Percentiles rank a stretch among this genome's conserved stretches.
Evolutionary conservation across 1,140 invertebrate species (phyloP).

Genomic region (Camponotus floridanus): DNA sequence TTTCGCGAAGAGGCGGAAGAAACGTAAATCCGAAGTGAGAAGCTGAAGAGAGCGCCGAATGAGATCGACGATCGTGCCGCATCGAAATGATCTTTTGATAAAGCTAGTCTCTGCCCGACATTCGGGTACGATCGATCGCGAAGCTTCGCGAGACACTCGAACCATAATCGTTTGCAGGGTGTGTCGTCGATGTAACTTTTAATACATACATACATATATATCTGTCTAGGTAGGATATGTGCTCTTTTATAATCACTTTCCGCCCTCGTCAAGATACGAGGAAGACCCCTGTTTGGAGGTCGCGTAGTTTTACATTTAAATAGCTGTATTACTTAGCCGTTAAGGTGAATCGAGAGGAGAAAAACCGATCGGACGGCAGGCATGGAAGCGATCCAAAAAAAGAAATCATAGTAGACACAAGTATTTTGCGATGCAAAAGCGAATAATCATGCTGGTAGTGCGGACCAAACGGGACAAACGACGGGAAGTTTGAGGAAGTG

Average conservation of each 20-base stretch:
- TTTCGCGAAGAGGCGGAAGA: slow-evolving; percentile 4
- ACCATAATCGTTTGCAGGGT: slow-evolving; percentile 36
- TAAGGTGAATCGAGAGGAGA: slow-evolving; percentile 67
- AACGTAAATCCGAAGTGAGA: background rate
- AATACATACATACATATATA: slow-evolving; percentile 39
- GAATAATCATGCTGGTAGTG: slow-evolving; percentile 84
- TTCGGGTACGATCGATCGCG: slow-evolving; percentile 54
- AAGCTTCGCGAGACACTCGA: slow-evolving; percentile 38
- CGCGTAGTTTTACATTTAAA: slow-evolving; percentile 59
- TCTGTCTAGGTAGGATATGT: slow-evolving; percentile 15
- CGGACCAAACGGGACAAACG: slow-evolving; percentile 84
- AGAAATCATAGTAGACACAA: slow-evolving; percentile 78
- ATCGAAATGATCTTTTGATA: slow-evolving; percentile 38
- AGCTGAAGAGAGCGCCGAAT: slow-evolving; percentile 16
- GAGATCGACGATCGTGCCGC: slow-evolving; percentile 66
- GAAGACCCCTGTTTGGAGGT: slow-evolving; percentile 44
- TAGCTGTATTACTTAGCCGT: slow-evolving; percentile 67
- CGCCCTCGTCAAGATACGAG: slow-evolving; percentile 29
- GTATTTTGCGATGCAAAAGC: slow-evolving; percentile 81
- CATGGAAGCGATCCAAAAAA: slow-evolving; percentile 70
- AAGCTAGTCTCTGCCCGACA: slow-evolving; percentile 55
- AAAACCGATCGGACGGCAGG: slow-evolving; percentile 74
- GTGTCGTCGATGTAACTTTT: slow-evolving; percentile 48
- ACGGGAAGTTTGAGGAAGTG: slow-evolving; percentile 70
- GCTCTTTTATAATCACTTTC: slow-evolving; percentile 47